Evolutionary conservation across 2,797 vertebrate genomes (phyloP), one percentile per base, ranked within the genome.

Genomic region (Falco peregrinus): DNA sequence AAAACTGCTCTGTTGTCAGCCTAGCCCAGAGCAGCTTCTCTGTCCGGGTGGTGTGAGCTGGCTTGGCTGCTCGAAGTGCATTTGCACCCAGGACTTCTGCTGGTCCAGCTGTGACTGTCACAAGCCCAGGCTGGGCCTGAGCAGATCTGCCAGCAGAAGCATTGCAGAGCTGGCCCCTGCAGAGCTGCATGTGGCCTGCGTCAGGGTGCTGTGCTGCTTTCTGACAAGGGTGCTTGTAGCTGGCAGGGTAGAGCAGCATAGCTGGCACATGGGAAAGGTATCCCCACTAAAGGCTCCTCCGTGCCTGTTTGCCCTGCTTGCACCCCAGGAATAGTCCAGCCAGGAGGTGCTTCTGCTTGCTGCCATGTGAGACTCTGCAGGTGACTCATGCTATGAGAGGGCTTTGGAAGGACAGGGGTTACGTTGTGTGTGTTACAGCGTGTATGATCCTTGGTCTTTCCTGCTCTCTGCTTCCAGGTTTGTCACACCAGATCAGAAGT

Each of bases 401-500:
- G 18, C 16, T 75, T 75, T 54, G 29, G 28, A 47, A 94, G 67
- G 20, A 16, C 0, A 2, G 11, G 22, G 12, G 10, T 78, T 45
- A 24, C 25, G 54, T 37, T 41, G 57, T 47, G 63, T 50, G 53
- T 19, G 20, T 81, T 65, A 20, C 63, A 67, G 13, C 12, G 8
- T 37, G 21, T 51, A 54, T 90, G 64, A 80, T 56, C 18, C 41
- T 59, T 75, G 11, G 3, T 56, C 21, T 73, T 43, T 43, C 11
- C 18, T 3, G 5, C 54, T 53, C 39, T 75, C 35, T 81, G 14
- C 48, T 93, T 91, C 50, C 95, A 99, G 99, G 70, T 99, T 99
- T 92, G 98, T 99, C 33, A 99, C 99, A 47, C 99, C 99, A 39
- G 99, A 99, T 91, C 99, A 99, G 97, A 99, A 99, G 76, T 99